Base-by-base conservation (phyloP, 2,888 invertebrate genomes). In the Tetanocera ferruginea region DNA sequence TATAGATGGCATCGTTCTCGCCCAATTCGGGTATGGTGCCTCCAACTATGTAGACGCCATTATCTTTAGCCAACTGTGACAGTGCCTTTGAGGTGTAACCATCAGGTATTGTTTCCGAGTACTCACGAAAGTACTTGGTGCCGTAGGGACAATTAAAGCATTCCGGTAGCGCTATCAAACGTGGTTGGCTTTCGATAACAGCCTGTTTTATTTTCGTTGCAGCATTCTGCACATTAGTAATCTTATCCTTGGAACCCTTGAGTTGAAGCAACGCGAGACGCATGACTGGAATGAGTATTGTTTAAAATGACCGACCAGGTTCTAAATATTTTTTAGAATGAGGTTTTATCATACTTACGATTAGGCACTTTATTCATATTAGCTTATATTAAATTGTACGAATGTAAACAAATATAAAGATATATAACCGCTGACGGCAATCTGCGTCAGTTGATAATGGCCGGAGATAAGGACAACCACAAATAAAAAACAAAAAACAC, bases 111-210 rank as follows among this genome's bases (percentile, higher is more conserved):
- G 90, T 88, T 89, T 98, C 98, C 0, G 98, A 95, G 89, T 97
- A 97, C 84, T 96, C 93, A 0, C 93, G 91, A 88, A 98, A 98
- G 88, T 93, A 95, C 83, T 93, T 93, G 90, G 94, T 94, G 76
- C 98, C 98, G 89, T 98, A 98, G 0, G 98, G 98, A 19, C 96
- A 95, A 88, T 98, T 98, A 86, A 98, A 98, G 88, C 97, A 98
- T 90, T 98, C 98, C 0, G 96, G 95, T 6, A 96, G 88, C 0
- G 93, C 92, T 31, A 95, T 90, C 37, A 96, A 83, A 62, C 93
- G 91, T 0, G 95, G 94, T 14, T 92, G 91, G 72, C 92, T 90
- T 72, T 91, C 89, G 80, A 94, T 93, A 0, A 87, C 88, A 0
- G 82, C 86, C 80, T 93, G 91, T 78, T 92, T 91, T 77, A 98